These are phyloP conservation scores for Dicerorhinus sumatrensis DNA, from an alignment of 2,113 vertebrate species.

Conservation along the genomic window DNA sequence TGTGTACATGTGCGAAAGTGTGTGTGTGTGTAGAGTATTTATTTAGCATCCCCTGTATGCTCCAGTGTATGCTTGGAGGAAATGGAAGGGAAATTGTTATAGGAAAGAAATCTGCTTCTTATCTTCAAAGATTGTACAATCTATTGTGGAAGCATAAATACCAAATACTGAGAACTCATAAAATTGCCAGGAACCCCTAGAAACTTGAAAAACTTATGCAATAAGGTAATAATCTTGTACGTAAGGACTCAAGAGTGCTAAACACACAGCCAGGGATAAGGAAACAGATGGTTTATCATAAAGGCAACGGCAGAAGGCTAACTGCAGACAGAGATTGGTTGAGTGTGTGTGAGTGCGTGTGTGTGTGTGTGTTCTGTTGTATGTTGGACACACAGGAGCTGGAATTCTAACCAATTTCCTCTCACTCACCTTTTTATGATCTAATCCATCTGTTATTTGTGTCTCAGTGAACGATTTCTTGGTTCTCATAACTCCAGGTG, in stretches of 20 bases:
- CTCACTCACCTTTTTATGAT: conserved; percentile 19
- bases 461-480: conserved; percentile 6
- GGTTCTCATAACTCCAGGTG: not conserved
- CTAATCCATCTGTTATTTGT: not conserved
- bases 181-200: conserved; percentile 3
- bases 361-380: not conserved
- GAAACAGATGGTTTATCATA: not conserved
- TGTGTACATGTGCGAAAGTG: not conserved
- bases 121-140: not conserved
- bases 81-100: not conserved
- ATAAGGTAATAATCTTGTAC: not conserved
- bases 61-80: no score
- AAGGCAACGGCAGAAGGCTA: not conserved
- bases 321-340: not conserved
- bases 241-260: not conserved
- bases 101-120: not conserved
- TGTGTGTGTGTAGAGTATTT: not conserved
- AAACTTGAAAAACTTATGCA: not conserved
- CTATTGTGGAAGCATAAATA: not conserved
- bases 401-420: conserved; percentile 25
- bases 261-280: not conserved
- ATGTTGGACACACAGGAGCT: not conserved
- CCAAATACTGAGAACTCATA: not conserved
- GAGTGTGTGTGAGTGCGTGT: not conserved
- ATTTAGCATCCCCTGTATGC: not conserved